Evolutionary conservation across 2,797 vertebrate species (phyloP), one percentile per base, ranked within the genome.

Genomic region (Leptatherina wallacei): DNA sequence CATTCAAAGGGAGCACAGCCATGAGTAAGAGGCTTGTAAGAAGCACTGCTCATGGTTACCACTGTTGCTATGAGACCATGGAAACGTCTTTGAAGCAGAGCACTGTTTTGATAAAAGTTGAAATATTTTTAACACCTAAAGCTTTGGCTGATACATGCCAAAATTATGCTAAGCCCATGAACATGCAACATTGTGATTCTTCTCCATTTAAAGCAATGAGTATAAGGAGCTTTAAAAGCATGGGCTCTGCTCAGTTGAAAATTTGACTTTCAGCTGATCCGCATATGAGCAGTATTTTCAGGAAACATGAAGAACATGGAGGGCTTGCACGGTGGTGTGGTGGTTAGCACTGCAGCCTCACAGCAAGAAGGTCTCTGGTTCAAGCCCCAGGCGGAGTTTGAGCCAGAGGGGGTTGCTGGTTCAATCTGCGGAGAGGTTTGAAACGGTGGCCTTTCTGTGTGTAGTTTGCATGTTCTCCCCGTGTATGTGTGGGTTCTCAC

Each of bases 51-150:
- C 81, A 30, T 44, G 30, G 83, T 85, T 56, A 71, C 64, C 6
- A 38, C 83, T 81, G 91, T 91, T 92, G 90, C 91, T 89, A 93
- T 84, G 88, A 90, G 82, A 92, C 90, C 77, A 77, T 77, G 16
- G 24, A 62, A 81, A 74, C 0, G 2, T 61, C 62, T 84, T 88
- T 78, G 74, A 86, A 83, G 70, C 69, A 60, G 72, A 56, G 68
- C 75, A 75, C 74, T 54, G 69, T 80, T 84, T 65, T 77, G 62
- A 76, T 71, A 27, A 88, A 88, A 87, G 75, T 85, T 81, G 0
- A 65, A 86, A 77, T 77, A 86, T 88, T 77, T 84, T 81, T 81
- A 84, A 85, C 74, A 83, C 69, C 80, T 61, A 78, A 63, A 73
- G 68, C 81, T 73, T 3, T 35, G 61, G 71, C 54, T 9, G 8